Evolutionary conservation across 2,797 vertebrate genomes (phyloP).

Genomic region (Chaenodraco wilsoni): DNA sequence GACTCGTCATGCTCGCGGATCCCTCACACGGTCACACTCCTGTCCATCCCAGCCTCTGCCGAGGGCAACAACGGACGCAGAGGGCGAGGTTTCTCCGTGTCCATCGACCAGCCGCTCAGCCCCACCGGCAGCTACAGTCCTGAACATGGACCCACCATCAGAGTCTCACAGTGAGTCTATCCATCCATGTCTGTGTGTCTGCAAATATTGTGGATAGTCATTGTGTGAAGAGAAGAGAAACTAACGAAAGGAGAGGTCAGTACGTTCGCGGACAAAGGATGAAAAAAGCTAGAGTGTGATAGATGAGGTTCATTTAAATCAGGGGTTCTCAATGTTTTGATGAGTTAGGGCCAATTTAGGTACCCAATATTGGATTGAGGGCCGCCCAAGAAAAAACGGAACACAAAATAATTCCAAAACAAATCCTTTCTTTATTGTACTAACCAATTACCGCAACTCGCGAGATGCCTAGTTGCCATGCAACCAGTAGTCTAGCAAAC

Average conservation of each 20-base stretch:
- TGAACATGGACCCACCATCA: constrained; percentile 89
- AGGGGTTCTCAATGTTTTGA: no score
- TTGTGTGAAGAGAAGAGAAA: not conserved
- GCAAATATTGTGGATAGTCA: not conserved
- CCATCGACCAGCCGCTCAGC: constrained; percentile 89
- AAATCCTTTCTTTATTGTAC: no score
- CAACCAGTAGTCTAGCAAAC: no score
- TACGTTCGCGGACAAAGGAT: constrained; percentile 17
- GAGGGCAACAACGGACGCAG: constrained; percentile 81
- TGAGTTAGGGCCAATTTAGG: no score
- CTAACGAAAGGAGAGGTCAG: not conserved
- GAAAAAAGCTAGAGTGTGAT: constrained; percentile 16
- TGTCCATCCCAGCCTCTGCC: constrained; percentile 92
- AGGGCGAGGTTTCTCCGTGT: constrained; percentile 92
- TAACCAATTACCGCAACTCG: no score
- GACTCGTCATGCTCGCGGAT: constrained; percentile 91
- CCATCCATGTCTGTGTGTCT: constrained; percentile 1
- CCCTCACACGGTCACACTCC: constrained; percentile 96
- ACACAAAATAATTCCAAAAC: no score
- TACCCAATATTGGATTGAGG: no score
- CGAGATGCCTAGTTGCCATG: no score
- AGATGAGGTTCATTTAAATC: constrained; percentile 50
- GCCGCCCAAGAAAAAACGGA: no score
- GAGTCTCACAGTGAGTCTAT: constrained; percentile 92
- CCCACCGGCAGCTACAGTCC: constrained; percentile 82